Conservation (phyloP, 2,888 invertebrate species). For the Drosophila niveifrons region DNA sequence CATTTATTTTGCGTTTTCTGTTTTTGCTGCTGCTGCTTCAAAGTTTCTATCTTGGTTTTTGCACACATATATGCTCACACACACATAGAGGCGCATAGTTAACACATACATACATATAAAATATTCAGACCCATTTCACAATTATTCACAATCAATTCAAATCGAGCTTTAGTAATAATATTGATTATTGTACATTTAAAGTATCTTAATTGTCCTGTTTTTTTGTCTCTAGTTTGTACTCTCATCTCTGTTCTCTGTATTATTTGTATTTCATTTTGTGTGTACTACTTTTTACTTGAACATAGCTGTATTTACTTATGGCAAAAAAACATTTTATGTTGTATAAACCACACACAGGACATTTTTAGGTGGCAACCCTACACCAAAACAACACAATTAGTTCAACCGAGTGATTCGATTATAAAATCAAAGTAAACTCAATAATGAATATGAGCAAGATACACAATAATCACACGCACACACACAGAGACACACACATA, state of each 20-base stretch:
- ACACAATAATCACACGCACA: conserved; percentile 4
- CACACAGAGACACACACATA: too few relatives aligned
- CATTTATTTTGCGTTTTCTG: conserved; percentile 35
- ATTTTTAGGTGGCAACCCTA: conserved; percentile 43
- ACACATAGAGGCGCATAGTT: conserved; percentile 6
- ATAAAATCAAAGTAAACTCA: conserved; percentile 8
- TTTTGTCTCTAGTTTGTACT: conserved; percentile 37
- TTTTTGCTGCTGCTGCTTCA: conserved; percentile 46
- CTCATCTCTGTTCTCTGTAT: conserved; percentile 29
- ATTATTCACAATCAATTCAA: conserved; percentile 21
- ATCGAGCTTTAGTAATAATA: conserved; percentile 44
- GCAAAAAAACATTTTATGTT: conserved; percentile 24
- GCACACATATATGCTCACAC: conserved; percentile 10
- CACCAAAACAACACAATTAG: conserved; percentile 49
- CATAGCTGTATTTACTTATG: conserved; percentile 33
- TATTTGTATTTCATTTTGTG: conserved; percentile 30
- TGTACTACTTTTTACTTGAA: conserved; percentile 15
- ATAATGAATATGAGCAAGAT: conserved; percentile 27
- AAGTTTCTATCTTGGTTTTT: conserved; percentile 42
- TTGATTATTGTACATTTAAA: conserved; percentile 34
- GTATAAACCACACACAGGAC: conserved; percentile 31
- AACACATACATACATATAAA: conserved; percentile 6
- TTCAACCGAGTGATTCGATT: conserved; percentile 27
- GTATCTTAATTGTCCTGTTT: conserved; percentile 3
- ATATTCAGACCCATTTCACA: neutral